Evolutionary conservation across 2,797 vertebrate species (phyloP), one percentile per base, ranked within the genome.

Genomic region (Alca torda): DNA sequence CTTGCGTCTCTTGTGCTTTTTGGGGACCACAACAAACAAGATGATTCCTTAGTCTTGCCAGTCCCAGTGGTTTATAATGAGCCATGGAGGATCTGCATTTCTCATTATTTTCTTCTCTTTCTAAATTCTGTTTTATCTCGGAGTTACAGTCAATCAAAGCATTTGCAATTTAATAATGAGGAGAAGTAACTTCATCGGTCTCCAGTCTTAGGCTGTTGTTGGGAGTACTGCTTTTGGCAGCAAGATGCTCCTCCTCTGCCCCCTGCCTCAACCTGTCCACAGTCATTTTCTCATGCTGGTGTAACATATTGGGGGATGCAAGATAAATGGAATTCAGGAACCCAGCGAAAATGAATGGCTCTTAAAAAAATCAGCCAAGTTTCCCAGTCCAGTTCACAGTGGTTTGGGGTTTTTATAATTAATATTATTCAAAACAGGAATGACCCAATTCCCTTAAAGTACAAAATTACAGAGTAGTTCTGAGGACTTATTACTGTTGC

Each of bases 291-390:
- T 76, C 25, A 13, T 39, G 15, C 18, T 41, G 24, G 6, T 60
- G 17, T 53, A 45, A 50, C 1, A 4, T 28, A 28, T 6, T n/a
- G 15, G n/a, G 14, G 3, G 9, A 46, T 4, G 3, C 4, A 48
- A 57, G 15, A 25, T 53, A 83, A 88, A 70, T 12, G 12, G 13
- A 81, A 33, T 78, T 87, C 39, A 68, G 23, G 4, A 59, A 59
- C 9, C 4, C 11, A 63, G 26, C 1, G 23, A 80, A 91, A 93
- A 48, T 2, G 9, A 77, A 41, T 18, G 7, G 4, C 14, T 92
- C 87, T 50, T 56, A 24, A 61, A 69, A 65, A 76, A 30, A 57
- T 60, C 11, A 68, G 2, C 13, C 12, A 87, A 16, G 3, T 51
- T 81, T 82, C 24, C 14, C 54, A 57, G 18, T 60, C 7, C 53